Percentiles rank a stretch among this genome's conserved stretches.
Evolutionary conservation across 2,888 invertebrate species (phyloP).

Genomic region (Melolontha melolontha): DNA sequence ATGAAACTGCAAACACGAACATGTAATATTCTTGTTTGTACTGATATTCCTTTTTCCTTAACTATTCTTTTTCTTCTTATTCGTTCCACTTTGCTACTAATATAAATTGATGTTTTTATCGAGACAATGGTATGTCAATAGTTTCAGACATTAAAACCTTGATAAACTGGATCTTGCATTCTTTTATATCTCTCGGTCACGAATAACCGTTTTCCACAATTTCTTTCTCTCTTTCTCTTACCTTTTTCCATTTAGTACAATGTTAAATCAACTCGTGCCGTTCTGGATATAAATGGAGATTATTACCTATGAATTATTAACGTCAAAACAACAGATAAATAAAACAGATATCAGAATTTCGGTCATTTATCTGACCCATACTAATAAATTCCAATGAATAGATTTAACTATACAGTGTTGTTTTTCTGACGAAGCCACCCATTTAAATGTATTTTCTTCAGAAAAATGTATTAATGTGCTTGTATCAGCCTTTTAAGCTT

Average conservation of each 20-base stretch:
- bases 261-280: constrained; percentile 6
- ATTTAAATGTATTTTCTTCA: too few relatives aligned
- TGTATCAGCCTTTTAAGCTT: too few relatives aligned
- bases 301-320: constrained; percentile 22
- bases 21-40: too few relatives aligned
- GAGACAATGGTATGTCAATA: constrained; percentile 17
- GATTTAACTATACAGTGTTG: too few relatives aligned
- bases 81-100: background rate
- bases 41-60: too few relatives aligned
- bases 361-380: background rate
- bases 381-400: background rate
- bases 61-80: background rate
- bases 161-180: constrained; percentile 20
- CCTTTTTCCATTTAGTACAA: background rate
- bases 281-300: constrained; percentile 12
- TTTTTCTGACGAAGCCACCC: too few relatives aligned
- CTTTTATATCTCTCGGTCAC: constrained; percentile 26
- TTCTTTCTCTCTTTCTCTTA: background rate
- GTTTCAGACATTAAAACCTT: constrained; percentile 11
- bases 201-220: constrained; percentile 12
- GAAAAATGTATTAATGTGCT: too few relatives aligned
- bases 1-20: too few relatives aligned
- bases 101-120: background rate
- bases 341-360: constrained; percentile 3
- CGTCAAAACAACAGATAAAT: constrained; percentile 23